Conservation (phyloP, 1,140 invertebrate genomes). For the Apis cerana region DNA sequence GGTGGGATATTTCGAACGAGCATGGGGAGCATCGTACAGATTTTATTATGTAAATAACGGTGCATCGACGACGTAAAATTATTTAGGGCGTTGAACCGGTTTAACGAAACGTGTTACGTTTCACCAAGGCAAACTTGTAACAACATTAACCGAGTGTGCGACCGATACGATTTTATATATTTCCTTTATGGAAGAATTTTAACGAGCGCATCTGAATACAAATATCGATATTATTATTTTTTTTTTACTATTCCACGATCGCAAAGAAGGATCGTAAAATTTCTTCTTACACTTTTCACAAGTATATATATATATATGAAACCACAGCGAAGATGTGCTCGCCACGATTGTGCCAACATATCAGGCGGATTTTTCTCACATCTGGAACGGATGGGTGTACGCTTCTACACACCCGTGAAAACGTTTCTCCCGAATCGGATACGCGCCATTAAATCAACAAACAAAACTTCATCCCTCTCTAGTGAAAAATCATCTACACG, state of each 20-base stretch:
- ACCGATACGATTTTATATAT: neutral
- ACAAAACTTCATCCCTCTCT: neutral
- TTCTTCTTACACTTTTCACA: neutral
- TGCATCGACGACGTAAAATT: neutral
- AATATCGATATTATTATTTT: neutral
- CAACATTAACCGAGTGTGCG: neutral
- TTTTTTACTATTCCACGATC: neutral
- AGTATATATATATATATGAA: neutral
- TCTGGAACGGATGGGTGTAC: neutral
- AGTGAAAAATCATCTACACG: neutral
- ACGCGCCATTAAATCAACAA: neutral
- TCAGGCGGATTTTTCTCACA: slow-evolving; percentile 6
- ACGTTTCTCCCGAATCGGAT: neutral
- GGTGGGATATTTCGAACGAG: neutral
- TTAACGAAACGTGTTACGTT: neutral
- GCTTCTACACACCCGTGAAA: neutral
- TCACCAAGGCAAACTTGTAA: neutral
- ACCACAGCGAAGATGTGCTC: neutral
- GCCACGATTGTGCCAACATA: neutral
- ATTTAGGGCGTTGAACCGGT: neutral
- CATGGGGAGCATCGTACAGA: neutral
- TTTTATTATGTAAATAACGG: neutral
- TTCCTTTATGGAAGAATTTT: neutral
- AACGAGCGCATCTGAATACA: neutral
- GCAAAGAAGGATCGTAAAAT: neutral